A percentile compares a stretch with the other conserved stretches of the same genome.
Conservation (phyloP, 2,888 invertebrate genomes). For the Leptopterna dolabrata region DNA sequence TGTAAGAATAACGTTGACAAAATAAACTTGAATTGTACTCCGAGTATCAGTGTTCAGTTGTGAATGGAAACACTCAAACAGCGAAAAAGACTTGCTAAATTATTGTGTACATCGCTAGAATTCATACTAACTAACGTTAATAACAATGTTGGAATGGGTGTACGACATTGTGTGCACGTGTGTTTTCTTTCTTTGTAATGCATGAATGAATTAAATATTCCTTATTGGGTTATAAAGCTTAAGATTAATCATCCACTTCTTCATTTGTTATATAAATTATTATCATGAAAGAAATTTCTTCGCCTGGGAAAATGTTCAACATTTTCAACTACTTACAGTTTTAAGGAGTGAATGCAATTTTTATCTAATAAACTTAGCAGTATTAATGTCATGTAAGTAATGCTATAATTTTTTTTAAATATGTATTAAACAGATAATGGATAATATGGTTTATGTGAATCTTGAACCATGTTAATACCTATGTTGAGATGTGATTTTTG, state of each 20-base stretch:
- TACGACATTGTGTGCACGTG: neutral
- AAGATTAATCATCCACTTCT: neutral
- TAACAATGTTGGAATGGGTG: neutral
- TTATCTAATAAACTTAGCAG: conserved; percentile 42
- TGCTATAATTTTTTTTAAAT: neutral
- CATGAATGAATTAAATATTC: neutral
- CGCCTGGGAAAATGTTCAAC: neutral
- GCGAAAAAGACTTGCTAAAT: neutral
- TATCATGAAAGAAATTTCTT: neutral
- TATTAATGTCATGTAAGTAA: conserved; percentile 29
- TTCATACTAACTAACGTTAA: neutral
- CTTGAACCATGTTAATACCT: neutral
- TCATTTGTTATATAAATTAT: neutral
- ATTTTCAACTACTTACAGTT: neutral
- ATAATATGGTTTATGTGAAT: neutral
- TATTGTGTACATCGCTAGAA: neutral
- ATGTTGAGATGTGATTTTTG: conserved; percentile 33
- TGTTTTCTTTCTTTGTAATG: neutral
- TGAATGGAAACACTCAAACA: neutral
- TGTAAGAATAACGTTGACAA: neutral
- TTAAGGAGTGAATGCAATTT: neutral
- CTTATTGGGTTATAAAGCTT: neutral
- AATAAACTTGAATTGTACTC: neutral
- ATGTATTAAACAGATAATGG: neutral
- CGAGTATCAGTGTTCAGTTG: neutral